phyloP scores from a whole-genome alignment of 92 coral and sea anemone species.

The Epizoanthus stellaris region DNA sequence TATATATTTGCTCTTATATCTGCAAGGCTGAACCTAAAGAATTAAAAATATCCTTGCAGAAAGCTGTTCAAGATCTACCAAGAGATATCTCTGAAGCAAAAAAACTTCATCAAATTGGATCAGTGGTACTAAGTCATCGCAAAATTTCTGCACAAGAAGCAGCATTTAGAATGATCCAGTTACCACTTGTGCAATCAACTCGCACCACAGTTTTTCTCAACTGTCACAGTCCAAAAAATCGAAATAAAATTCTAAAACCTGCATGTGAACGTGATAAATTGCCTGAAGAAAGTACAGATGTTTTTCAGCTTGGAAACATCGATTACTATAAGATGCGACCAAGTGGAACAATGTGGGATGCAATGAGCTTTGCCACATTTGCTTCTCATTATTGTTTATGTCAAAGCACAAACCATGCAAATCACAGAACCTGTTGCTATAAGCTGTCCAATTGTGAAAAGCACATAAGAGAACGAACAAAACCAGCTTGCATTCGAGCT shows the following conservation, averaged over 20 bases:
- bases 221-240: conserved; percentile 39
- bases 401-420: conserved; percentile 17
- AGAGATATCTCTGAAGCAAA: conserved; percentile 46
- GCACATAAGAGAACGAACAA: no score
- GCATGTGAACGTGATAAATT: conserved; percentile 16
- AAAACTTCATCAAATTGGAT: conserved; percentile 33
- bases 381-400: conserved; percentile 37
- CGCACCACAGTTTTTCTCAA: conserved; percentile 51
- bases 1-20: conserved; percentile 56
- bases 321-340: conserved; percentile 46
- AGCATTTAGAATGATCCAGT: conserved; percentile 40
- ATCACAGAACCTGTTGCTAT: conserved; percentile 6
- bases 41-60: conserved; percentile 44
- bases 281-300: conserved; percentile 39
- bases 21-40: conserved; percentile 64
- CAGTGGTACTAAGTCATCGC: conserved; percentile 34
- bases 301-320: conserved; percentile 43
- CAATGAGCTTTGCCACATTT: conserved; percentile 55
- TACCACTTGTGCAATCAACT: conserved; percentile 54
- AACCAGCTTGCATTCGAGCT: no score
- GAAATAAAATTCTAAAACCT: conserved; percentile 50
- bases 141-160: conserved; percentile 58
- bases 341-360: conserved; percentile 26
- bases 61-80: conserved; percentile 41
- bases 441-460: not conserved